These are phyloP conservation scores for Tetramorium bicarinatum DNA, from an alignment of 2,888 invertebrate species.

Conservation along the genomic window DNA sequence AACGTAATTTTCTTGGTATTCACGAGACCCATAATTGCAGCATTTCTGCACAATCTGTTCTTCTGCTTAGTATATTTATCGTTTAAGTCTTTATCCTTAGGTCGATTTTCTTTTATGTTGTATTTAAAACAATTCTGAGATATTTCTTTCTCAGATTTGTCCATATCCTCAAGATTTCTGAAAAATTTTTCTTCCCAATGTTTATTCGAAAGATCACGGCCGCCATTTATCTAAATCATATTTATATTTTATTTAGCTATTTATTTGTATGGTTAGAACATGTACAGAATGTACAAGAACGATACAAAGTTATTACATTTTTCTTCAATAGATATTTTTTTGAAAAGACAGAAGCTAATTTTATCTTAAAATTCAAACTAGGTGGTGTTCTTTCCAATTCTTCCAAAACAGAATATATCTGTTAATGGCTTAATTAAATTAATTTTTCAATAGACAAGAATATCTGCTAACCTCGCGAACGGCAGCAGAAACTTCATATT, in stretches of 20 bases:
- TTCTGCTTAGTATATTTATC: neutral
- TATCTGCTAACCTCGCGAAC: slow-evolving; percentile 60
- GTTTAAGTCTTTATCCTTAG: neutral
- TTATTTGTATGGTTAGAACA: neutral
- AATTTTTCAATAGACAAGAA: neutral
- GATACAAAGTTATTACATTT: neutral
- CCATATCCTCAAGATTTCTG: neutral
- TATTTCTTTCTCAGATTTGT: neutral
- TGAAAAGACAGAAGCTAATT: neutral
- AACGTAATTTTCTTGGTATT: slow-evolving; percentile 61
- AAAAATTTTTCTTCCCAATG: slow-evolving; percentile 32
- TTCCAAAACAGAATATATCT: neutral
- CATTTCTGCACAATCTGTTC: slow-evolving; percentile 62
- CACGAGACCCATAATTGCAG: slow-evolving; percentile 68
- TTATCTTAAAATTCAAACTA: neutral
- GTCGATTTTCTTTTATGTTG: slow-evolving; percentile 28
- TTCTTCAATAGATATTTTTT: neutral
- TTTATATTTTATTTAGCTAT: neutral
- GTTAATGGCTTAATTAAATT: neutral
- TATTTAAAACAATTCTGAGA: neutral
- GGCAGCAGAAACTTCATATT: slow-evolving; percentile 45
- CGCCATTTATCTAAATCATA: slow-evolving; percentile 60
- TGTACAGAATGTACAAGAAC: neutral
- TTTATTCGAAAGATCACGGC: slow-evolving; percentile 61
- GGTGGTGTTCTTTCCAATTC: neutral